A percentile compares a stretch with the other conserved stretches of the same genome.
Conservation (phyloP, 2,113 vertebrate species). For the Bambusicola thoracicus region DNA sequence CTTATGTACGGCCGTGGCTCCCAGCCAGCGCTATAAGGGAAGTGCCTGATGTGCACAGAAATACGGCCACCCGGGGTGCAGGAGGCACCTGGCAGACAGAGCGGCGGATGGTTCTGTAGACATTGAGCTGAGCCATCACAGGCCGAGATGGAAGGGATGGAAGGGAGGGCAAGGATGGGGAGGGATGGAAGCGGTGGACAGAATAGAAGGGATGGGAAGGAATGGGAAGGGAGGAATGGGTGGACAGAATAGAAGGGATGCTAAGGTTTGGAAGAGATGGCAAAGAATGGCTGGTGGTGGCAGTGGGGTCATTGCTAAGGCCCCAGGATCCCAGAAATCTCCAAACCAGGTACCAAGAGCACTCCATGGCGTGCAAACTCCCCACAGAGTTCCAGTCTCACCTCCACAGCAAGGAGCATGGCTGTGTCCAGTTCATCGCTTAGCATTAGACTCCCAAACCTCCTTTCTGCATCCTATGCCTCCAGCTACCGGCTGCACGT, state of each 20-base stretch:
- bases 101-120: rapidly evolving
- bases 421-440: not conserved
- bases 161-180: not conserved
- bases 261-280: too few species aligned
- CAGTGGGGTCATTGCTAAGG: not conserved
- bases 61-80: not conserved
- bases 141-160: not conserved
- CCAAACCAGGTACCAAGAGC: not conserved
- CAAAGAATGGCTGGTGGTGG: too few species aligned
- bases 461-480: not conserved
- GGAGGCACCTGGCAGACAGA: not conserved
- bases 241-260: too few species aligned
- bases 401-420: rapidly evolving
- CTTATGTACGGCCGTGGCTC: not conserved
- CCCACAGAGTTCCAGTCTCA: not conserved
- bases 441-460: not conserved
- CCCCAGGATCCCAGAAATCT: not conserved
- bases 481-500: not conserved
- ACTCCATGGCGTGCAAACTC: not conserved
- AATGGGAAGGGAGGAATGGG: too few species aligned
- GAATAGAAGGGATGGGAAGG: not conserved
- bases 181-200: not conserved
- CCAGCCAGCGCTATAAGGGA: not conserved
- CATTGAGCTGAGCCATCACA: rapidly evolving
- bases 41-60: not conserved